Base-by-base conservation (phyloP, 2,888 invertebrate genomes). In the Drymonia ruficornis region DNA sequence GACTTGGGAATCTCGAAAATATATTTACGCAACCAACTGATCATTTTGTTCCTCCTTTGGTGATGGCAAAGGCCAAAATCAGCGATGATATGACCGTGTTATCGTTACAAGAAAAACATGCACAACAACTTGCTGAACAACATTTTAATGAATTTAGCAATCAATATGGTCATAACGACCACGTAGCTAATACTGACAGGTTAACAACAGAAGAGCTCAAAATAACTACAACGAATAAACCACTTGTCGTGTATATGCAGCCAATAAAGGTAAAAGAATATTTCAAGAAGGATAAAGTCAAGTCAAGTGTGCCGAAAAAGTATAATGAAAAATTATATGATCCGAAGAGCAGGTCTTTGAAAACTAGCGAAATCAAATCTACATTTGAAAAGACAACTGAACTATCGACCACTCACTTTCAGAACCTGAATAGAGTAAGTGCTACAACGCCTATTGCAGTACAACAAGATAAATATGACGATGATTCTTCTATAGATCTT, bases 61-160 rank as follows among this genome's bases (percentile, higher is more conserved):
- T 93, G 2, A 93, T 93, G 90, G 93, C 93, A 28, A 93, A 92
- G 65, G 87, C 93, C 49, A 93, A 87, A 78, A 80, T 91, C 28
- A 89, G 88, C 62, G 86, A 93, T 58, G 93, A 93, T 52, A 92
- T 93, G 93, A 91, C 85, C 29, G 91, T 92, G 46, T 74, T 93
- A 59, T 91, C 93, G 5, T 73, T 93, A 70, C 79, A 92, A 83
- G 88, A 91, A 83, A 87, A 93, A 80, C 83, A 90, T 75, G 87
- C 89, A 19, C 89, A 94, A 75, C 87, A 89, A 70, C 60, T 89
- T 36, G 84, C 87, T 53, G 87, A 87, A 70, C 80, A 85, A 57
- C 76, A 80, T 48, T 74, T 72, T 42, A 65, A 52, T 23, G 81
- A 81, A 63, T 77, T 80, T 56, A 70, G 66, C 50, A 55, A 52